A percentile compares a stretch with the other conserved stretches of the same genome.
Conservation (phyloP, 1,140 invertebrate genomes). For the Drosophila kurseongensis region DNA sequence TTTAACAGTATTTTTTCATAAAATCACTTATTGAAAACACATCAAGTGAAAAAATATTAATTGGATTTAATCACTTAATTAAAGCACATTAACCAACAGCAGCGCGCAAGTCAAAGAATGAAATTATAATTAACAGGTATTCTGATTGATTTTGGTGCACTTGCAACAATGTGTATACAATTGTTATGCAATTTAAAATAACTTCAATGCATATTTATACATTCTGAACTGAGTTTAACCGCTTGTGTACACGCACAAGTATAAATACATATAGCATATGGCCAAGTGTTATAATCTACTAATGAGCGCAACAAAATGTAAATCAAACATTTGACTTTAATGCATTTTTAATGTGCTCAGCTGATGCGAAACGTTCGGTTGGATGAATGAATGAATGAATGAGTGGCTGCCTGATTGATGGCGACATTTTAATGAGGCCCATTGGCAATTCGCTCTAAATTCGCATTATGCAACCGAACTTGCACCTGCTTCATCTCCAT, state of each 20-base stretch:
- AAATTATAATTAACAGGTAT: slow-evolving; percentile 12
- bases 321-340: slow-evolving; percentile 63
- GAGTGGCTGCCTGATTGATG: slow-evolving; percentile 51
- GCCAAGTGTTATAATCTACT: slow-evolving; percentile 26
- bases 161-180: no score
- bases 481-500: slow-evolving; percentile 28
- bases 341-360: slow-evolving; percentile 49
- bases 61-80: slow-evolving; percentile 39
- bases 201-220: slow-evolving; percentile 9
- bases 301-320: slow-evolving; percentile 37
- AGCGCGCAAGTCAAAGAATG: slow-evolving; percentile 6
- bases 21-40: neutral
- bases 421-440: slow-evolving; percentile 42
- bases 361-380: slow-evolving; percentile 21
- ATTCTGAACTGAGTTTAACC: neutral
- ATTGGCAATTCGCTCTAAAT: slow-evolving; percentile 36
- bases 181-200: neutral
- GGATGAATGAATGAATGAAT: slow-evolving; percentile 27
- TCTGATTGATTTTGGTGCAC: neutral
- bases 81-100: slow-evolving; percentile 9
- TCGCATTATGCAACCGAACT: slow-evolving; percentile 49
- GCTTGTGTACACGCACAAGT: neutral
- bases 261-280: neutral
- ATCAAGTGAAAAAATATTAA: slow-evolving; percentile 15
- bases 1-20: no score